A percentile compares a stretch with the other conserved stretches of the same genome.
phyloP scores from a whole-genome alignment of 2,797 vertebrate species.

The Anisognathus igniventris region DNA sequence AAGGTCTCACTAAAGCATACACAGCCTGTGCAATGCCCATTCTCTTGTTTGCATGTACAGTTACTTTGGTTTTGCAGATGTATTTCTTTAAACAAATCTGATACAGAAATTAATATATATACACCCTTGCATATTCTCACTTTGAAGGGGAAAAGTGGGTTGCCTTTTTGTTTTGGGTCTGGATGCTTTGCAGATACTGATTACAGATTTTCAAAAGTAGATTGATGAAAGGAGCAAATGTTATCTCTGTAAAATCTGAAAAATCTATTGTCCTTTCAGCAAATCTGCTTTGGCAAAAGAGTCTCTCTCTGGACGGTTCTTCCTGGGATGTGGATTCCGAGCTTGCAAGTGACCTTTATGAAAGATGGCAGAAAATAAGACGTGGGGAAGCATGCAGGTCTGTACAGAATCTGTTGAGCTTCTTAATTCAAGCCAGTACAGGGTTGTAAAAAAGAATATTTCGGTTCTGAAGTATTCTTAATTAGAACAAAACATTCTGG shows the following conservation, averaged over 20 bases:
- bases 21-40: neutral
- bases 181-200: neutral
- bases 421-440: neutral
- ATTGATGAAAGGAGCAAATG: neutral
- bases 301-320: constrained; percentile 82
- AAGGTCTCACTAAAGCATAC: neutral
- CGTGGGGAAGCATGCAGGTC: constrained; percentile 86
- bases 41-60: neutral
- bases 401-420: constrained; percentile 7
- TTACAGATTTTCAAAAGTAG: neutral
- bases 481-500: neutral
- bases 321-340: constrained; percentile 87
- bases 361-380: constrained; percentile 85
- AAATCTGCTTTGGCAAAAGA: constrained; percentile 84
- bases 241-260: neutral
- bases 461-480: neutral
- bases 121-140: neutral
- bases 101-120: neutral
- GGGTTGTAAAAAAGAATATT: neutral
- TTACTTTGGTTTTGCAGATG: neutral
- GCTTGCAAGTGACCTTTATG: constrained; percentile 85
- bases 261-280: constrained; percentile 72
- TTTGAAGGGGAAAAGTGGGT: neutral
- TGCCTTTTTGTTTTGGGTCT: neutral
- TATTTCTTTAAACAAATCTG: neutral